A percentile compares a stretch with the other conserved stretches of the same genome.
Conservation (phyloP, 1,140 invertebrate genomes). For the Neodiprion pinetum region DNA sequence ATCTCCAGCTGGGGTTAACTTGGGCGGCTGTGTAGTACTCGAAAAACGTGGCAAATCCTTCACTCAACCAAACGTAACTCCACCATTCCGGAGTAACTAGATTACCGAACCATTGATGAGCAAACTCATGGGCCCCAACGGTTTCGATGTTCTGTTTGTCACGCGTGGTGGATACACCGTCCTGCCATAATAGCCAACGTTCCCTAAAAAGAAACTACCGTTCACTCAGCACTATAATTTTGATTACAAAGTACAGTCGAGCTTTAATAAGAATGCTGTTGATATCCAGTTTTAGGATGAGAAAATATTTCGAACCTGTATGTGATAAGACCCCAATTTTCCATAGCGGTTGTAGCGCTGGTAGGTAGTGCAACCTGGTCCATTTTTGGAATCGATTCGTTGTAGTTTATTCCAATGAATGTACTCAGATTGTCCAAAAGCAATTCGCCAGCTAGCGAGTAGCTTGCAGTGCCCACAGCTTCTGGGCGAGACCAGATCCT, state of each 20-base stretch:
- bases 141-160: background rate
- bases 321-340: slow-evolving; percentile 85
- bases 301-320: slow-evolving; percentile 60
- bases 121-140: slow-evolving; percentile 64
- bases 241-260: no score
- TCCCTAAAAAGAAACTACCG: background rate
- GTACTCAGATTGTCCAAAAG: slow-evolving; percentile 63
- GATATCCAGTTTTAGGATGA: no score
- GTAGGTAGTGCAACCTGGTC: slow-evolving; percentile 80
- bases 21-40: slow-evolving; percentile 31
- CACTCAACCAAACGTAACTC: slow-evolving; percentile 58
- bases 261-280: no score
- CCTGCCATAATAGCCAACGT: background rate
- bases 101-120: slow-evolving; percentile 78
- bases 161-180: background rate
- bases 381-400: slow-evolving; percentile 53
- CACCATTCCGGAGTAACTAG: slow-evolving; percentile 69
- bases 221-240: background rate
- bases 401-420: slow-evolving; percentile 60
- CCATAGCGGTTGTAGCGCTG: slow-evolving; percentile 82
- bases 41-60: slow-evolving; percentile 62
- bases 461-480: slow-evolving; percentile 65
- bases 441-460: slow-evolving; percentile 63
- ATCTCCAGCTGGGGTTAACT: slow-evolving; percentile 61
- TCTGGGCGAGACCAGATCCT: slow-evolving; percentile 72